Evolutionary conservation across 2,797 vertebrate genomes (phyloP), one percentile per base, ranked within the genome.

Genomic region (Microctenopoma lineatum): DNA sequence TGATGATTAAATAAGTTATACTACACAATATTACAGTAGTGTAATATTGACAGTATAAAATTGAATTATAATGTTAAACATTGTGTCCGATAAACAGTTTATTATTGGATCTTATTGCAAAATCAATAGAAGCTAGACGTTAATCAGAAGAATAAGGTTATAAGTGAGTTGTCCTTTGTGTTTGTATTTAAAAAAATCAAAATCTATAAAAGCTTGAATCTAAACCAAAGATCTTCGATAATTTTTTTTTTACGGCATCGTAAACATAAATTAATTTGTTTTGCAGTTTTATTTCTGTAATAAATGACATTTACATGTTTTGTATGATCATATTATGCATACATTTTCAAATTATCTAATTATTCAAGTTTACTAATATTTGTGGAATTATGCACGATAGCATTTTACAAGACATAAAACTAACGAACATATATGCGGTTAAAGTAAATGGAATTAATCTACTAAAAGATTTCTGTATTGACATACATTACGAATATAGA

Each of bases 201-300:
- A 66, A 65, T 11, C 21, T 69, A 13, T 41, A 21, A 60, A 53
- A 29, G 36, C 10, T 51, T 32, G 7, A 3, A 29, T 10, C 3
- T 27, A 29, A 26, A 26, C 6, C 12, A 44, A 71, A 59, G 27
- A 32, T 5, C 6, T 41, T 47, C 14, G 58, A 66, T 53, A 69
- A 45, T 1, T 15, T 21, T 7, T 69, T 46, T 42, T 32, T 62
- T 56, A 25, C 5, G 14, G 5, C 9, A 18, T 55, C 45, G 5
- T 25, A 65, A 71, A 47, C n/a, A 26, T 51, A 15, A 66, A 66
- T 48, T 48, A 14, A 34, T 25, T 71, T 32, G 5, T 38, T 51
- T 48, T 8, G 7, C 3, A 0, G 13, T 73, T 16, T 65, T 5
- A 25, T 29, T 11, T 0, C 15, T 1, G 42, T 36, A 39, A 57